These are phyloP conservation scores for Lepidurus apus DNA, from an alignment of 1,140 invertebrate genomes.

Conservation along the genomic window DNA sequence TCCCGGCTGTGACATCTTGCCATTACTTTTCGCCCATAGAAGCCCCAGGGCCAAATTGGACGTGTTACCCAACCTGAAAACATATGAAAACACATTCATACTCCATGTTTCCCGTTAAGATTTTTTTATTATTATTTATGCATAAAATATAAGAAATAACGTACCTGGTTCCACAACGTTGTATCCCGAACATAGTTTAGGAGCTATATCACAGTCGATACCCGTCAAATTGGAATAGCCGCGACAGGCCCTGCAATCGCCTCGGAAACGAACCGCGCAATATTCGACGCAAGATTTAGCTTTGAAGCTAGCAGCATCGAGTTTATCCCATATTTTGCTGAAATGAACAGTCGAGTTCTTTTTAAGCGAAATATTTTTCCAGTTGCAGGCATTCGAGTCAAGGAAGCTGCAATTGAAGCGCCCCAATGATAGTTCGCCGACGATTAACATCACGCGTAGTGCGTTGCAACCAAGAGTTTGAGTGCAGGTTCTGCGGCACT, in stretches of 20 bases:
- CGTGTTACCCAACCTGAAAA: too few species aligned
- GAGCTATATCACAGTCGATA: background rate
- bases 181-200: background rate
- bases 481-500: background rate
- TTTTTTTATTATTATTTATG: too few species aligned
- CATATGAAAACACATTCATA: too few species aligned
- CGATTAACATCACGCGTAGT: background rate
- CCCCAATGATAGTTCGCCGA: background rate
- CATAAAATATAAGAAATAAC: background rate
- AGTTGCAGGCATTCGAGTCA: background rate
- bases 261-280: background rate
- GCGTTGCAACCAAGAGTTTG: background rate
- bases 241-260: background rate
- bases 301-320: background rate
- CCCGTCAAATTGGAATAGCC: background rate
- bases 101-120: too few species aligned
- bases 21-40: too few species aligned
- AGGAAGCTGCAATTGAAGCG: background rate
- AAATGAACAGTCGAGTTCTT: background rate
- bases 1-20: too few species aligned
- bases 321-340: background rate
- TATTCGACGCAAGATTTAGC: background rate
- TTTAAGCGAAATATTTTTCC: background rate
- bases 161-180: background rate
- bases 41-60: too few species aligned